Conservation (phyloP, 1,140 invertebrate species). For the Branchinecta lindahli region DNA sequence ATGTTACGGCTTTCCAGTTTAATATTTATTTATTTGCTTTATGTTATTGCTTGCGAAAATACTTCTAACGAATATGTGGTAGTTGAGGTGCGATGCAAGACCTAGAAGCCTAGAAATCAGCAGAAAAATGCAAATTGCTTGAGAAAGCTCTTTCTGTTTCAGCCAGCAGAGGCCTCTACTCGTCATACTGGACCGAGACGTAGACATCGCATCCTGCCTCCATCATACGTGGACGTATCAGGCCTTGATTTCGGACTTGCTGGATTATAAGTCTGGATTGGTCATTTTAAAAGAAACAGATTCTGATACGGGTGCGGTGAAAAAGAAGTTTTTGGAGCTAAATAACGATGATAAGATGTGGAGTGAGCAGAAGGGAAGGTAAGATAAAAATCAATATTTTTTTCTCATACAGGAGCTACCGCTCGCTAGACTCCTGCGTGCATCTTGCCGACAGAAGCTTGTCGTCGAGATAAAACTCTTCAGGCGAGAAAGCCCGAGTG, state of each 20-base stretch:
- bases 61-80: too few relatives aligned
- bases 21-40: too few relatives aligned
- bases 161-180: conserved; percentile 86
- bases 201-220: conserved; percentile 91
- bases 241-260: conserved; percentile 84
- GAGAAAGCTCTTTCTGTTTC: conserved; percentile 29
- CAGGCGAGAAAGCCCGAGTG: too few relatives aligned
- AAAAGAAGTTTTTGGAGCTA: conserved; percentile 79
- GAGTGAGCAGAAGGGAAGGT: conserved; percentile 69
- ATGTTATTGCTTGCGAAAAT: too few relatives aligned
- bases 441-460: too few relatives aligned
- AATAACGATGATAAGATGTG: conserved; percentile 79
- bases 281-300: conserved; percentile 58
- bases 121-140: neutral
- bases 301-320: conserved; percentile 32
- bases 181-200: conserved; percentile 81
- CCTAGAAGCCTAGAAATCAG: too few relatives aligned
- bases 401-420: neutral
- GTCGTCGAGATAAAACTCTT: too few relatives aligned
- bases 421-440: too few relatives aligned
- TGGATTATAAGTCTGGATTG: conserved; percentile 77
- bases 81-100: too few relatives aligned
- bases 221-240: conserved; percentile 99
- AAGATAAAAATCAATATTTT: conserved; percentile 16
- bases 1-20: too few relatives aligned